A percentile compares a stretch with the other conserved stretches of the same genome.
Conservation (phyloP, 2,888 invertebrate genomes). For the Augiades crinisus region DNA sequence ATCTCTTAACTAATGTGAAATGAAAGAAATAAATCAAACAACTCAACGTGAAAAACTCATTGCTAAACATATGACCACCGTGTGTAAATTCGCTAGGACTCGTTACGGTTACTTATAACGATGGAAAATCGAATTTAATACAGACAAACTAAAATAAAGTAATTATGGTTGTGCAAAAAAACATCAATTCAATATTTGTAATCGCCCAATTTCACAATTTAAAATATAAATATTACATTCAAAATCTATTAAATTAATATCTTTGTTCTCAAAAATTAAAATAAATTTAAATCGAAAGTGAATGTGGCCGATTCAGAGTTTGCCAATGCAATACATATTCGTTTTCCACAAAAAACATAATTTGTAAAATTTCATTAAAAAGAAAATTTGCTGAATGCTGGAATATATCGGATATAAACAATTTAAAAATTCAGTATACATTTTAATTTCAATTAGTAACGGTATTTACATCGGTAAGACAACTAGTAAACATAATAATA, state of each 20-base stretch:
- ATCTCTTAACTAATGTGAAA: conserved; percentile 69
- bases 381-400: no score
- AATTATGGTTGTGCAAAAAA: conserved; percentile 42
- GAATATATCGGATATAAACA: no score
- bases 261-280: neutral
- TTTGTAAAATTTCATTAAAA: neutral
- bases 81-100: conserved; percentile 80
- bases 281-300: neutral
- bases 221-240: neutral
- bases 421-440: neutral
- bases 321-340: neutral
- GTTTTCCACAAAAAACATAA: conserved; percentile 15
- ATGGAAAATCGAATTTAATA: conserved; percentile 42
- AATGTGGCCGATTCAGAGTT: conserved; percentile 1
- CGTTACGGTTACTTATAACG: conserved; percentile 51
- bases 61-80: conserved; percentile 80
- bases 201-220: conserved; percentile 13
- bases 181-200: neutral
- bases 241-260: neutral
- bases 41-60: conserved; percentile 69
- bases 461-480: no score
- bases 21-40: conserved; percentile 71
- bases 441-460: neutral
- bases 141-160: conserved; percentile 39
- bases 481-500: no score